These are phyloP conservation scores for Ceratitis capitata DNA, from an alignment of 1,140 invertebrate genomes.

Conservation along the genomic window DNA sequence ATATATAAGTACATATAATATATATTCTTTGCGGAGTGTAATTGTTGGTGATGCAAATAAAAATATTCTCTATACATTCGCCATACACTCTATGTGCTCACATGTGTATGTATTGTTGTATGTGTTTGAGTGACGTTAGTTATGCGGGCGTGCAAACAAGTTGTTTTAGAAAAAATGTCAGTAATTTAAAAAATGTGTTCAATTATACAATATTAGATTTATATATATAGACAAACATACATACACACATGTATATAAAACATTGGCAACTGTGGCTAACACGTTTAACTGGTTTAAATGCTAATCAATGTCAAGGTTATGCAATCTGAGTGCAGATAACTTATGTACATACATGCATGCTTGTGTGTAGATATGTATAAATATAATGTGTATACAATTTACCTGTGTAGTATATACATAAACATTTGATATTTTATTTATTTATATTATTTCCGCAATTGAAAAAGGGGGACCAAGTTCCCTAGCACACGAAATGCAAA, in stretches of 20 bases:
- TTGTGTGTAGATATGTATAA: background rate
- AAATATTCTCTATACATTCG: background rate
- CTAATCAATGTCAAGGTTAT: slow-evolving; percentile 25
- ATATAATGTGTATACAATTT: background rate
- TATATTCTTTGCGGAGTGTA: background rate
- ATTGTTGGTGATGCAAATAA: background rate
- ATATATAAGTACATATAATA: background rate
- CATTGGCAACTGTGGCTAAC: background rate
- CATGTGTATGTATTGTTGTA: background rate
- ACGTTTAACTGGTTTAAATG: background rate
- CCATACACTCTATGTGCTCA: no score
- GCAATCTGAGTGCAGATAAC: background rate
- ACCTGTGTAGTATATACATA: background rate
- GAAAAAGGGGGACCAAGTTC: background rate
- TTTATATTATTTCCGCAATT: background rate
- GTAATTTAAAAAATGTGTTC: background rate
- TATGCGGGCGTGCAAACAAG: background rate
- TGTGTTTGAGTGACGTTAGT: background rate
- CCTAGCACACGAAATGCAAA: no score
- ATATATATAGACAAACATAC: background rate
- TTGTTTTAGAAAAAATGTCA: background rate
- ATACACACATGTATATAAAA: background rate
- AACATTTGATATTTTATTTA: no score
- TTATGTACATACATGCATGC: background rate
- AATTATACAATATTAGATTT: slow-evolving; percentile 1